Base-by-base conservation (phyloP, 92 coral and sea anemone species). In the Epizoanthus ramosus region DNA sequence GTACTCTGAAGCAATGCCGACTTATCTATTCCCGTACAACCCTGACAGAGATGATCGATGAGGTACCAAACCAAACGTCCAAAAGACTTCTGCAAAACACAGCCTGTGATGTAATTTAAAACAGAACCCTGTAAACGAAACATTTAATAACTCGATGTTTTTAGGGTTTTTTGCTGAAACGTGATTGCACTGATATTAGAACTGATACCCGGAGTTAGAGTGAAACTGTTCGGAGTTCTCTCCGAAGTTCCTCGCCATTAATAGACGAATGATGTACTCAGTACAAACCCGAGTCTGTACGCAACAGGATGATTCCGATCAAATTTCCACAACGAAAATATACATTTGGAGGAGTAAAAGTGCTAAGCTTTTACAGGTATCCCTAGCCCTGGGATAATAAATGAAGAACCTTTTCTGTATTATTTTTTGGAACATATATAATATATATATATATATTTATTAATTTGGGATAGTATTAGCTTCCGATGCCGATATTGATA, bases 51-150 rank as follows among this genome's bases (percentile, higher is more conserved):
- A 79, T 89, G 92, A 89, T 89, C 86, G 92, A 89, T 81, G 89
- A 89, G 84, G 92, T 85, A 68, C 53, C 84, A 89, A 85, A 85
- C 86, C 92, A 89, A 75, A 85, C 74, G 83, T 67, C 57, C 72
- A 71, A 81, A 85, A 80, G 74, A 77, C 33, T 77, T 47, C 63
- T 77, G 60, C 56, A 85, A 59, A 85, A 68, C n/a, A 45, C 79
- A 74, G 82, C 23, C 63, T 61, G 66, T 10, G n/a, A 21, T 41
- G 45, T 77, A 63, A 61, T 61, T 77, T 50, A 63, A 77, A 77
- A 60, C 82, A 77, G 82, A 77, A 9, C 59, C 35, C 57, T 60
- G 23, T 56, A 61, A 77, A 76, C 21, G 75, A 33, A 19, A 19
- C 45, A 76, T 41, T 61, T 0, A 5, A 60, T 19, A 17, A 19